Evolutionary conservation across 2,113 vertebrate species (phyloP).

Genomic region (Semnornis frantzii): DNA sequence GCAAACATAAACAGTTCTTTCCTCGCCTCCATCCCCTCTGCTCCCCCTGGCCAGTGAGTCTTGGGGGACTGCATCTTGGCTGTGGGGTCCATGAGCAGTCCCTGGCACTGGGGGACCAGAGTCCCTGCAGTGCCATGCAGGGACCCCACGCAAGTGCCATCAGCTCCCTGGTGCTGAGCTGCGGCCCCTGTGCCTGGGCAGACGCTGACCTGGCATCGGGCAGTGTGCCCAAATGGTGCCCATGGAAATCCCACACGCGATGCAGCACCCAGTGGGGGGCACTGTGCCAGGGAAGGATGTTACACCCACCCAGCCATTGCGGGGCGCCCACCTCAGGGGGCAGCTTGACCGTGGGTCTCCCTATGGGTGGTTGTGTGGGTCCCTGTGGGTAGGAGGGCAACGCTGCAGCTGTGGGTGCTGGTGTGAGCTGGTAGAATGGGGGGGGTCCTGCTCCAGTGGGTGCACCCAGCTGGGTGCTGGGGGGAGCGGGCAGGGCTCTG

Average conservation of each 20-base stretch:
- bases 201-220: rapidly evolving
- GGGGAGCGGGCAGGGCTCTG: slow-evolving; percentile 10
- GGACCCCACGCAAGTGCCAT: rapidly evolving
- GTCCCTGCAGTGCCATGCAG: no score
- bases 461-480: not conserved
- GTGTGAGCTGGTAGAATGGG: not conserved
- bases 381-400: no score
- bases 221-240: not conserved
- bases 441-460: not conserved
- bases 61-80: not conserved
- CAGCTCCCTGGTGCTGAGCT: not conserved
- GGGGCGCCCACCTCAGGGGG: not conserved
- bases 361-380: not conserved
- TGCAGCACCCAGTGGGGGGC: not conserved
- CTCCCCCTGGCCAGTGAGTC: not conserved
- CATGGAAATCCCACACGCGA: not conserved
- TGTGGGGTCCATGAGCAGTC: not conserved
- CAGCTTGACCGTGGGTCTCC: not conserved
- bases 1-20: slow-evolving; percentile 50
- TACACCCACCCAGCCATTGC: not conserved
- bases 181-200: rapidly evolving
- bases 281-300: not conserved
- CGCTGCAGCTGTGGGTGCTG: not conserved
- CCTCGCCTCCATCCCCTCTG: not conserved
- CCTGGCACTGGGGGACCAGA: rapidly evolving